Base-by-base conservation (phyloP, 2,888 invertebrate species). In the Tipula confusa region DNA sequence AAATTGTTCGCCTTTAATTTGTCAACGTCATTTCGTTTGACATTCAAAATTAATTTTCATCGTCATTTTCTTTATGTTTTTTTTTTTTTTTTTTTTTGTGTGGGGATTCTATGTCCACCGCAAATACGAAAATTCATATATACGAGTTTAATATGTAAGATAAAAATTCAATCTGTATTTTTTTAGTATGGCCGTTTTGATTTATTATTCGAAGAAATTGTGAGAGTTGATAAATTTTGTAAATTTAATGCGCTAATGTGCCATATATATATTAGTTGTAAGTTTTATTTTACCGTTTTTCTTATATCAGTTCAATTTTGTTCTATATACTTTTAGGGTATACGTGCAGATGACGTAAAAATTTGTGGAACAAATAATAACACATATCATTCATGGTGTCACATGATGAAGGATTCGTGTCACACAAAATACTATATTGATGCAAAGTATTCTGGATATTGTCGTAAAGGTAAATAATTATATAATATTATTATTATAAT, bases 371-470 rank as follows among this genome's bases (percentile, higher is more conserved):
- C 92, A 86, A 94, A 95, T 89, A 94, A 94, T 88, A 91, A 91
- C 86, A 95, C 94, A 29, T 95, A 95, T 88, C 91, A 91, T 85
- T 94, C 93, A 84, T 95, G 94, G 94, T 95, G 95, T 89, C 94
- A 94, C 88, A 93, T 95, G 93, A 92, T 93, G 87, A 92, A 93
- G 88, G 94, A 94, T 87, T 93, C 95, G n/a, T 95, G 95, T 88
- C 91, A 91, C 85, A 93, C 93, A 48, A 94, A 94, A 81, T 92
- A 92, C 86, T 93, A 93, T 86, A 92, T 95, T 85, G 94, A 94
- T 87, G 93, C 94, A 81, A 92, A 92, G 87, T 91, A 93, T 87
- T 90, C 92, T 82, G 95, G 94, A 84, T 91, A 91, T 86, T 94
- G 94, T 87, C 88, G 89, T 86, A 88, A 89, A 85, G 86, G 86